A percentile compares a stretch with the other conserved stretches of the same genome.
phyloP scores from a whole-genome alignment of 2,888 invertebrate species.

The Microdon myrmicae region DNA sequence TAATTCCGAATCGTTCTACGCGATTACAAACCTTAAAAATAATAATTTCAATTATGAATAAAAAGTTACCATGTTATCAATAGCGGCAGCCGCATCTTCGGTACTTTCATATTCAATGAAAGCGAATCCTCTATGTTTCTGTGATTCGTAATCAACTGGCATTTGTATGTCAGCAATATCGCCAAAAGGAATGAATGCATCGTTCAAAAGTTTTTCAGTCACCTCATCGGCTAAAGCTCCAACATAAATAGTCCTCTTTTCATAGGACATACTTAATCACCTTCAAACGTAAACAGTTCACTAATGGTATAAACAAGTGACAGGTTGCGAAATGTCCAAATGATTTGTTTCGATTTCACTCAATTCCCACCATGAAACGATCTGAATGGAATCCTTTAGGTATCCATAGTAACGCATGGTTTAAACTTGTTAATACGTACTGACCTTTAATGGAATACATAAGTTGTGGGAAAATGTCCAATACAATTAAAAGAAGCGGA shows the following conservation, averaged over 20 bases:
- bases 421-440: no score
- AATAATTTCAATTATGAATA: constrained; percentile 25
- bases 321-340: constrained; percentile 8
- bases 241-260: constrained; percentile 85
- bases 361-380: no score
- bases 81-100: constrained; percentile 98
- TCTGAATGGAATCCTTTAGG: no score
- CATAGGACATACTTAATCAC: constrained; percentile 69
- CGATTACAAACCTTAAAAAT: neutral
- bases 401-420: no score
- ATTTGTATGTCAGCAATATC: constrained; percentile 97
- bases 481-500: constrained; percentile 3
- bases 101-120: constrained; percentile 97
- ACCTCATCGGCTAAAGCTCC: constrained; percentile 95
- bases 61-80: constrained; percentile 99
- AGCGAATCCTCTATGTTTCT: constrained; percentile 98
- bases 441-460: no score
- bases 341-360: no score
- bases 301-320: neutral
- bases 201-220: constrained; percentile 92
- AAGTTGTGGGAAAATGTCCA: constrained; percentile 8
- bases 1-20: constrained; percentile 94
- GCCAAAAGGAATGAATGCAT: constrained; percentile 98
- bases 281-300: neutral
- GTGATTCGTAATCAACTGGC: constrained; percentile 96